Conservation (phyloP, 30 jellyfish, hydroid and myxozoan species). For the Aurelia aurita region DNA sequence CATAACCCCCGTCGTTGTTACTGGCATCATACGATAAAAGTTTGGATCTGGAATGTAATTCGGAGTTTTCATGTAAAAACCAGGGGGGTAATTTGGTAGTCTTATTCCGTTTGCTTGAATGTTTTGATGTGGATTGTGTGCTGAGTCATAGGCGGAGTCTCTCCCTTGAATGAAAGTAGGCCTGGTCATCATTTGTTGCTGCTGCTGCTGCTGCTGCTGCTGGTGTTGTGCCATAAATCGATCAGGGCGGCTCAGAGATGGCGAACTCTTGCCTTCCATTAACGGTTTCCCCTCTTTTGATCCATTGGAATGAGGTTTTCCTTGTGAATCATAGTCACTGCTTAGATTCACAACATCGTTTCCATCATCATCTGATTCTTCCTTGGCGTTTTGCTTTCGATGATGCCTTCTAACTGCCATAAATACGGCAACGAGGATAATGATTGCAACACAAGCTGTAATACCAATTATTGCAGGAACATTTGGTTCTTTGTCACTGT, state of each 20-base stretch:
- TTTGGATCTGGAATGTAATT: conserved; percentile 60
- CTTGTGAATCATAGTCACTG: conserved; percentile 57
- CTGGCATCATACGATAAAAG: conserved; percentile 66
- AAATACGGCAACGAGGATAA: conserved; percentile 78
- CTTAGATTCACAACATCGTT: conserved; percentile 65
- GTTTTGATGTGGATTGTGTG: conserved; percentile 13
- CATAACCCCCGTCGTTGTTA: conserved; percentile 46
- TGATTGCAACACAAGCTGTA: conserved; percentile 78
- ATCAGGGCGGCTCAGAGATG: conserved; percentile 42
- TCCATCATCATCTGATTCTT: conserved; percentile 28
- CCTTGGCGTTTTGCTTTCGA: conserved; percentile 29
- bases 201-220: conserved; percentile 4
- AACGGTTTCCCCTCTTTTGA: conserved; percentile 59
- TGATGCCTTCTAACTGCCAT: conserved; percentile 81
- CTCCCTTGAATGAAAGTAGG: conserved; percentile 39
- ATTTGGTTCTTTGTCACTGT: conserved; percentile 59
- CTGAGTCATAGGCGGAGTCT: conserved; percentile 57
- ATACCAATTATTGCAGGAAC: conserved; percentile 85
- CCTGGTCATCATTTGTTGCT: conserved; percentile 12
- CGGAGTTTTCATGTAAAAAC: conserved; percentile 42
- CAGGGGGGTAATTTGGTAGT: conserved; percentile 45
- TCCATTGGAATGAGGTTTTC: conserved; percentile 30
- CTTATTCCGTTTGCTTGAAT: conserved; percentile 17
- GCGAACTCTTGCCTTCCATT: conserved; percentile 38
- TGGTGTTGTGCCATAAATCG: conserved; percentile 11